A percentile compares a stretch with the other conserved stretches of the same genome.
phyloP scores from a whole-genome alignment of 2,888 invertebrate species.

The Hirtodrosophila alboralis region DNA sequence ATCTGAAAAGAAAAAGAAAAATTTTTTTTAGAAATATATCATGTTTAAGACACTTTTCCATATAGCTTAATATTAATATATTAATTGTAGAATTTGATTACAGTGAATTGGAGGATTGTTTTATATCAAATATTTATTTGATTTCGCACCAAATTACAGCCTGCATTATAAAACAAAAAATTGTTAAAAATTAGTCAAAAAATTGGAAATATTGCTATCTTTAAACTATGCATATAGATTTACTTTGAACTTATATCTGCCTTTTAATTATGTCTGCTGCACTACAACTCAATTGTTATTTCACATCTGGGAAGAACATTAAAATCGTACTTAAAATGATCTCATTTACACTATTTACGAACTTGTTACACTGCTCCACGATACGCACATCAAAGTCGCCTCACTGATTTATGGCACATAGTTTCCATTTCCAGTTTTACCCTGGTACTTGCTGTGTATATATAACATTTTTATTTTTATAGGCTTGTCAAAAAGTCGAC shows the following conservation, averaged over 20 bases:
- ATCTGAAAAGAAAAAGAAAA: neutral
- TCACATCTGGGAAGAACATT: constrained; percentile 6
- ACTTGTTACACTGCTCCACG: constrained; percentile 16
- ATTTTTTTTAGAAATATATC: too few species aligned
- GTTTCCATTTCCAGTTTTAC: constrained; percentile 19
- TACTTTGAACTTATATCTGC: too few species aligned
- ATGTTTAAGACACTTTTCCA: too few species aligned
- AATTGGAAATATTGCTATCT: too few species aligned
- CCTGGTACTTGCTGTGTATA: constrained; percentile 7
- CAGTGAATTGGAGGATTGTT: too few species aligned
- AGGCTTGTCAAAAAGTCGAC: constrained; percentile 47
- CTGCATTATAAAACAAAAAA: too few species aligned
- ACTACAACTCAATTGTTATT: neutral
- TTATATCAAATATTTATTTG: too few species aligned
- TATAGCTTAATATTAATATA: too few species aligned
- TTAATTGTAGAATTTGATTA: too few species aligned
- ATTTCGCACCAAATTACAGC: too few species aligned
- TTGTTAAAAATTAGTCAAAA: too few species aligned
- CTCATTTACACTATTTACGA: constrained; percentile 37
- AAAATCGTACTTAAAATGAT: constrained; percentile 36
- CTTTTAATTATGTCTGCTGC: neutral
- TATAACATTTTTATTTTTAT: constrained; percentile 36
- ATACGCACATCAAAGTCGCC: constrained; percentile 33
- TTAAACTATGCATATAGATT: too few species aligned
- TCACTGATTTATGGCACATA: constrained; percentile 41